Conservation (phyloP, 2,113 vertebrate genomes). For the Pangasianodon hypophthalmus region DNA sequence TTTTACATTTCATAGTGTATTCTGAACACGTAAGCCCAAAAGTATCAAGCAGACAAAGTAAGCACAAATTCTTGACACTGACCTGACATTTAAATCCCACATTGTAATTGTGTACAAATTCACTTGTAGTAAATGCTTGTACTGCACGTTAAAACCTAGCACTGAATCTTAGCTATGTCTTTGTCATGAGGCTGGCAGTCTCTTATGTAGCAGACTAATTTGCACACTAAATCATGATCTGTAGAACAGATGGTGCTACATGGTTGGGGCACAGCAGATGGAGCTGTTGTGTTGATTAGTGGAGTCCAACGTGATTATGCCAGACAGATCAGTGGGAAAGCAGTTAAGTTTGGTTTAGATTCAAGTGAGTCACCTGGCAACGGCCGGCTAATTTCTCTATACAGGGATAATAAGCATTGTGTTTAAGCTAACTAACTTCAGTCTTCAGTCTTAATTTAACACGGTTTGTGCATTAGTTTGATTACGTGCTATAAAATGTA, state of each 20-base stretch:
- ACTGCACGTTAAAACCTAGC: background rate
- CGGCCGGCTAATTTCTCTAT: background rate
- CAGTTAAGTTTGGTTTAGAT: constrained; percentile 43
- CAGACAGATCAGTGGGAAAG: constrained; percentile 36
- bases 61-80: too few relatives aligned
- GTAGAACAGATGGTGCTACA: constrained; percentile 51
- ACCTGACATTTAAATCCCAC: too few relatives aligned
- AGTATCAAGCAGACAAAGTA: too few relatives aligned
- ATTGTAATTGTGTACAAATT: background rate
- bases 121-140: background rate
- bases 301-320: constrained; percentile 46
- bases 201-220: constrained; percentile 32
- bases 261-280: constrained; percentile 56
- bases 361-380: constrained; percentile 43
- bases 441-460: constrained; percentile 23
- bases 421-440: constrained; percentile 13
- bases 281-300: constrained; percentile 55
- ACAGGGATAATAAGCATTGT: constrained; percentile 1
- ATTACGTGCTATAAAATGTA: constrained; percentile 23
- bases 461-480: constrained; percentile 8
- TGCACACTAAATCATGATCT: constrained; percentile 30
- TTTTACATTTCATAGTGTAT: too few relatives aligned
- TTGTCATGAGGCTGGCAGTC: constrained; percentile 14
- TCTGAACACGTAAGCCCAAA: too few relatives aligned
- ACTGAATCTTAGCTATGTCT: background rate